Evolutionary conservation across 2,797 vertebrate genomes (phyloP).

Genomic region (Cirrhinus mrigala): DNA sequence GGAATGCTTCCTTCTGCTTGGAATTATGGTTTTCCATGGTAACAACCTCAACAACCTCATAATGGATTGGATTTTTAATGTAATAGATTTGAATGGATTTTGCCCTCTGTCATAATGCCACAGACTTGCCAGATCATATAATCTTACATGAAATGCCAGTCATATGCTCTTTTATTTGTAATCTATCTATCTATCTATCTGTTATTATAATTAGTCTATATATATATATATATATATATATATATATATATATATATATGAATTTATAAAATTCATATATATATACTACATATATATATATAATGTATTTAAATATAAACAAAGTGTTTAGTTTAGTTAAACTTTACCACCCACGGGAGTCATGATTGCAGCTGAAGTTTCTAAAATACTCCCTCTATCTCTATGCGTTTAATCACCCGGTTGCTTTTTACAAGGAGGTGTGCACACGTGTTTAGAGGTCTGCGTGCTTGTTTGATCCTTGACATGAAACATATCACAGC

Average conservation of each 20-base stretch:
- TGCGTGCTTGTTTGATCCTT: slow-evolving; percentile 45
- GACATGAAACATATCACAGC: slow-evolving; percentile 33
- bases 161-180: neutral
- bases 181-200: neutral
- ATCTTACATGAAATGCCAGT: slow-evolving; percentile 24
- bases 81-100: slow-evolving; percentile 1
- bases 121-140: neutral
- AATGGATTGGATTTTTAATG: slow-evolving; percentile 11
- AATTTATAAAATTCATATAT: too few relatives aligned
- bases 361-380: slow-evolving; percentile 33
- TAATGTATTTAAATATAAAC: neutral
- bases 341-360: neutral
- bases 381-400: neutral
- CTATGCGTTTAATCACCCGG: neutral
- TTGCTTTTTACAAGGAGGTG: slow-evolving; percentile 2
- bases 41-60: slow-evolving; percentile 13
- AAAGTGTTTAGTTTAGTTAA: slow-evolving; percentile 1
- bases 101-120: slow-evolving; percentile 24
- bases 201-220: neutral
- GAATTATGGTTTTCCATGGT: neutral
- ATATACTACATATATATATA: neutral
- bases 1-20: neutral
- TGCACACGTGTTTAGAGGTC: slow-evolving; percentile 32
- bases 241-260: too few relatives aligned
- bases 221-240: neutral